Evolutionary conservation across 2,888 invertebrate species (phyloP).

Genomic region (Drosophila lacicola): DNA sequence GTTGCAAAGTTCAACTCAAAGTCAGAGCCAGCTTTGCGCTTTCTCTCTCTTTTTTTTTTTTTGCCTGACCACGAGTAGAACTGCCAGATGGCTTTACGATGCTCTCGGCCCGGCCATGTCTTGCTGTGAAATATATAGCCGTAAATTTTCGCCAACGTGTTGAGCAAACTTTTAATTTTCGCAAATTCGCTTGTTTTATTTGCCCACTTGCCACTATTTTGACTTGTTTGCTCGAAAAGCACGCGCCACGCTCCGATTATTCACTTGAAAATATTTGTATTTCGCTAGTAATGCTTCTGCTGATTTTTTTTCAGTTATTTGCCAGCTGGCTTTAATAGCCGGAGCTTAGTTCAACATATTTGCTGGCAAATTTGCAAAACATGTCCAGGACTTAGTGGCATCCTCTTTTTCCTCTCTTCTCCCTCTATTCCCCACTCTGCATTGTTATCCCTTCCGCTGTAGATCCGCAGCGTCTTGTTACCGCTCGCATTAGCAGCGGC

Average conservation of each 20-base stretch:
- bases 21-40: conserved; percentile 27
- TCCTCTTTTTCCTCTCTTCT: not conserved
- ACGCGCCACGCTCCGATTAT: conserved; percentile 61
- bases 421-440: not conserved
- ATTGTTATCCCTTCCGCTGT: conserved; percentile 4
- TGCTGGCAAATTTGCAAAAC: conserved; percentile 69
- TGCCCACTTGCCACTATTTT: conserved; percentile 64
- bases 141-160: conserved; percentile 62
- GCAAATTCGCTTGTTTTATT: conserved; percentile 62
- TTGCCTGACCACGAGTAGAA: conserved; percentile 29
- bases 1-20: conserved; percentile 38
- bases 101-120: conserved; percentile 25
- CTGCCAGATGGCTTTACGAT: conserved; percentile 18
- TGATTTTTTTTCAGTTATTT: conserved; percentile 1
- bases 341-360: conserved; percentile 57
- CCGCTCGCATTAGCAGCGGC: conserved; percentile 64
- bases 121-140: conserved; percentile 44
- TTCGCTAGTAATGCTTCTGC: conserved; percentile 27
- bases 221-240: conserved; percentile 50
- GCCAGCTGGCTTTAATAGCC: conserved; percentile 31
- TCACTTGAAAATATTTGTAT: conserved; percentile 54
- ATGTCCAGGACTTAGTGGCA: conserved; percentile 49
- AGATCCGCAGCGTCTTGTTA: conserved; percentile 56
- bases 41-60: conserved; percentile 12
- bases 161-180: conserved; percentile 69